Evolutionary conservation across 2,888 invertebrate species (phyloP).

Genomic region (Reticulitermes lucifugus): DNA sequence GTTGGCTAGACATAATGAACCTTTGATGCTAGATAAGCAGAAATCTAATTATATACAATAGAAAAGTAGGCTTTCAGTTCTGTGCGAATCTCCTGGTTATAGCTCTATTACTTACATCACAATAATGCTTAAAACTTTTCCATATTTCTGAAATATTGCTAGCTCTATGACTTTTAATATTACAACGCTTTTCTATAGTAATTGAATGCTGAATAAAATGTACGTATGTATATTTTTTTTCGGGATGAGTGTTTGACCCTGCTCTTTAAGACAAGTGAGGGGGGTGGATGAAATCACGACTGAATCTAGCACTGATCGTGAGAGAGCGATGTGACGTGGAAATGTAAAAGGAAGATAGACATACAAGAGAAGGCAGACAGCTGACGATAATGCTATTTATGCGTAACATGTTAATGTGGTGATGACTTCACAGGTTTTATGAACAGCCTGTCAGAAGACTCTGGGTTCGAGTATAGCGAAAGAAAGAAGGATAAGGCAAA

Average conservation of each 20-base stretch:
- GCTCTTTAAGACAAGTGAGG: neutral
- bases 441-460: neutral
- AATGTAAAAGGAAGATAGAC: neutral
- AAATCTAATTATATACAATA: no score
- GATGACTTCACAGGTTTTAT: conserved; percentile 3
- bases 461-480: neutral
- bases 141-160: neutral
- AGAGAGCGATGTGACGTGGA: neutral
- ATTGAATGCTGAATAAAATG: neutral
- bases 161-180: neutral
- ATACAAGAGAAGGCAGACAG: neutral
- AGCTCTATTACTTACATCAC: no score
- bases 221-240: neutral
- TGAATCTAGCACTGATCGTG: neutral
- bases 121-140: neutral
- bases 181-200: neutral
- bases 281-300: conserved; percentile 10
- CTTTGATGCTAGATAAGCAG: no score
- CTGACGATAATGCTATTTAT: neutral
- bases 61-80: no score
- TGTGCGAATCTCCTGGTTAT: no score
- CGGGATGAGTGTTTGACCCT: neutral
- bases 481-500: neutral
- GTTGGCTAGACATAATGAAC: no score
- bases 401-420: conserved; percentile 3